These are phyloP conservation scores for Spea bombifrons DNA, from an alignment of 2,113 vertebrate genomes.

Conservation along the genomic window DNA sequence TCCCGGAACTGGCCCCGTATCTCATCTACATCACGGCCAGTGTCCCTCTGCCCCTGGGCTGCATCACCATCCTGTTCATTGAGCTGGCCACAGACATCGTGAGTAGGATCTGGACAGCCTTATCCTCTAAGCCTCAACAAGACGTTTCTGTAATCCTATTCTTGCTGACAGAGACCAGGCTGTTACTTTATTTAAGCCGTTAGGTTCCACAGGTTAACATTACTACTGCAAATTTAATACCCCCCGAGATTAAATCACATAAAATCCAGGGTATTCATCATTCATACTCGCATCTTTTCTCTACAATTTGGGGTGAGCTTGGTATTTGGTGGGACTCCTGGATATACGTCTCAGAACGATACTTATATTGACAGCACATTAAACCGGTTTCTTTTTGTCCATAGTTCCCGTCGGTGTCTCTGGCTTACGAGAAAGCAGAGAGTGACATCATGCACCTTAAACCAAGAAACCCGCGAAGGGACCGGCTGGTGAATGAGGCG, in stretches of 20 bases:
- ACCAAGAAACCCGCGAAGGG: constrained; percentile 73
- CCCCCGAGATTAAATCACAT: too few relatives aligned
- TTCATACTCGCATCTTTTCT: too few relatives aligned
- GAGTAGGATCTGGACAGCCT: constrained; percentile 52
- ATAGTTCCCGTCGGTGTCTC: constrained; percentile 80
- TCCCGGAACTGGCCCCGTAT: constrained; percentile 80
- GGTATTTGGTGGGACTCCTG: too few relatives aligned
- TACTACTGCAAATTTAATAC: too few relatives aligned
- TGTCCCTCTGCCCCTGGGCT: constrained; percentile 78
- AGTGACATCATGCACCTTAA: constrained; percentile 85
- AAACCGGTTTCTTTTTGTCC: neutral
- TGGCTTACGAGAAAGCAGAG: constrained; percentile 82
- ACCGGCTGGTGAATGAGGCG: constrained; percentile 77
- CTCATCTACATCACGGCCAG: constrained; percentile 84
- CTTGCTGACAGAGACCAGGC: neutral
- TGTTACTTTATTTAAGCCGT: too few relatives aligned
- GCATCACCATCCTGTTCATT: constrained; percentile 87
- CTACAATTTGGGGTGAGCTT: too few relatives aligned
- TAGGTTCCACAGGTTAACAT: too few relatives aligned
- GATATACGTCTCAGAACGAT: too few relatives aligned
- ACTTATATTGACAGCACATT: too few relatives aligned
- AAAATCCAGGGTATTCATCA: too few relatives aligned
- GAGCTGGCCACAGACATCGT: constrained; percentile 84
- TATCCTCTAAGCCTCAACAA: neutral
- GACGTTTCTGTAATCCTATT: neutral